These are phyloP conservation scores for Helicoverpa armigera DNA, from an alignment of 1,140 invertebrate species.

Conservation along the genomic window DNA sequence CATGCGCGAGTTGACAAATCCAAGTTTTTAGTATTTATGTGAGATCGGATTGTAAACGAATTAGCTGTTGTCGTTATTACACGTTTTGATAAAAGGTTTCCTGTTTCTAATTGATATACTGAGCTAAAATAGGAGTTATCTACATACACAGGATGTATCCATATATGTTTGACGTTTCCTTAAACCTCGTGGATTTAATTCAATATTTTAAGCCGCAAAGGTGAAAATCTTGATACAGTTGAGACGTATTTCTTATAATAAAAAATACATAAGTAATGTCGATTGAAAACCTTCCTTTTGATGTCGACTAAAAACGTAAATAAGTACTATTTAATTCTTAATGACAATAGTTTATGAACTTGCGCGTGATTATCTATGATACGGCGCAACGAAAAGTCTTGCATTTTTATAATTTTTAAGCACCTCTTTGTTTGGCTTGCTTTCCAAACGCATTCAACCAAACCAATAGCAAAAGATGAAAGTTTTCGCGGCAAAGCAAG, in stretches of 20 bases:
- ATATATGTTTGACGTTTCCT: not conserved
- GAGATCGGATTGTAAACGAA: too few species aligned
- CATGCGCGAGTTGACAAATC: too few species aligned
- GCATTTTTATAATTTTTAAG: conserved; percentile 14
- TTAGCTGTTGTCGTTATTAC: too few species aligned
- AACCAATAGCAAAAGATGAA: conserved; percentile 38
- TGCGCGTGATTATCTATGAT: too few species aligned
- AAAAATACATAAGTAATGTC: too few species aligned
- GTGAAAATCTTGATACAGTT: not conserved
- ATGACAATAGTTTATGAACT: too few species aligned
- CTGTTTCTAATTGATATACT: conserved; percentile 2
- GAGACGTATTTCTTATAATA: too few species aligned
- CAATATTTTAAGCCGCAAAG: not conserved
- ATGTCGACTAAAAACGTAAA: too few species aligned
- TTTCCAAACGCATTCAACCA: conserved; percentile 38
- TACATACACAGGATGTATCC: not conserved
- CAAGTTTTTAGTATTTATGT: too few species aligned
- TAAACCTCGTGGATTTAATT: not conserved
- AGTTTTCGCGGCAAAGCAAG: conserved; percentile 77
- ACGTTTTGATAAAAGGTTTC: not conserved
- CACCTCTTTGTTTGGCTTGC: conserved; percentile 44
- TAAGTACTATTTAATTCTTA: too few species aligned
- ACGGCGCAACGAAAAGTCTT: not conserved
- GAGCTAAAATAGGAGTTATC: not conserved
- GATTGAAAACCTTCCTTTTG: too few species aligned